Evolutionary conservation across 1,140 invertebrate genomes (phyloP).

Genomic region (Euglossa dilemma): DNA sequence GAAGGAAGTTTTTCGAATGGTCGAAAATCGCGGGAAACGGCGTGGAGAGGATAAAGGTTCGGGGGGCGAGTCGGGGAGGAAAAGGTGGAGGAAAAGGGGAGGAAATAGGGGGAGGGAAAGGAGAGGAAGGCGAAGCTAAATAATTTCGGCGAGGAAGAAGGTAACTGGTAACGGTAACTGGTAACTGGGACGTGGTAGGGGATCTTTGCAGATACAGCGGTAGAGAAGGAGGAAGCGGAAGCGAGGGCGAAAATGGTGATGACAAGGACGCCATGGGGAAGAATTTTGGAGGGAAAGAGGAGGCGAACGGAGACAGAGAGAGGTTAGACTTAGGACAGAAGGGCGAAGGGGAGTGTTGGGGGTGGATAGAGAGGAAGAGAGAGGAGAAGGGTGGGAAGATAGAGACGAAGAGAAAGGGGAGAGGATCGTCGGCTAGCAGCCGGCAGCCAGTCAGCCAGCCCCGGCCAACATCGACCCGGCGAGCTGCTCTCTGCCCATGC

Average conservation of each 20-base stretch:
- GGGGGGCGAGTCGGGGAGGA: neutral
- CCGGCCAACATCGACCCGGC: slow-evolving; percentile 81
- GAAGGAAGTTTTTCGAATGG: too few relatives aligned
- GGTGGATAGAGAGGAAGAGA: neutral
- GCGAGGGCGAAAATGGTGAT: slow-evolving; percentile 15
- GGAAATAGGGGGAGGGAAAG: neutral
- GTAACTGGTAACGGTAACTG: neutral
- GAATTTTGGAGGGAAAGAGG: slow-evolving; percentile 38
- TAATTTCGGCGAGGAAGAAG: slow-evolving; percentile 46
- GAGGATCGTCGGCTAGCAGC: slow-evolving; percentile 63
- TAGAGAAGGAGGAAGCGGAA: slow-evolving; percentile 21
- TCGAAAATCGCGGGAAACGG: neutral
- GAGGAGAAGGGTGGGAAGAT: slow-evolving; percentile 41
- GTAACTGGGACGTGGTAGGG: neutral
- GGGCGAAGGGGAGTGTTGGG: neutral
- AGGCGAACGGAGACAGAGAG: slow-evolving; percentile 24
- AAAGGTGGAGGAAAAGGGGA: neutral
- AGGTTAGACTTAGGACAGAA: slow-evolving; percentile 7
- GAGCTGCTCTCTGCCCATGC: slow-evolving; percentile 75
- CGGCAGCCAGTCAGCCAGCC: slow-evolving; percentile 75
- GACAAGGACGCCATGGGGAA: neutral
- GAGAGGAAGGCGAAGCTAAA: slow-evolving; percentile 23
- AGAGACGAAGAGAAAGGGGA: slow-evolving; percentile 38
- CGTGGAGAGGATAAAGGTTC: too few relatives aligned
- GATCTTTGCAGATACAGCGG: slow-evolving; percentile 29